Percentiles rank a stretch among this genome's conserved stretches.
phyloP scores from a whole-genome alignment of 2,113 vertebrate species.

The Potamarius usumacintae region DNA sequence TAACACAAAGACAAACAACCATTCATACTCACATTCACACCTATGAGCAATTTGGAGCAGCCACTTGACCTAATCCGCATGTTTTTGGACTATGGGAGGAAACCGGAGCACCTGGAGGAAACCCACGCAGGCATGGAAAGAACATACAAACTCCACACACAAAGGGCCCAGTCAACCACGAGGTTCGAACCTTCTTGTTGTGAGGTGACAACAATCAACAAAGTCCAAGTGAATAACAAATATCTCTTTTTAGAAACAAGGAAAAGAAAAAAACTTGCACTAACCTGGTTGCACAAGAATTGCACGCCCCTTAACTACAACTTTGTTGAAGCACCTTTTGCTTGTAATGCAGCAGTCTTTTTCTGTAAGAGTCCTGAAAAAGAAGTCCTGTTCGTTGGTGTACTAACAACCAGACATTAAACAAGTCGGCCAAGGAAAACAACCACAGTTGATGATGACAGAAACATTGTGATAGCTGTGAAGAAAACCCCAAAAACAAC shows the following conservation, averaged over 20 bases:
- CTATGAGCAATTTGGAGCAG: too few relatives aligned
- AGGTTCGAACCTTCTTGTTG: too few relatives aligned
- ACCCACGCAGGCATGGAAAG: too few relatives aligned
- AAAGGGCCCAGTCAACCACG: too few relatives aligned
- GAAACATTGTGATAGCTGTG: neutral
- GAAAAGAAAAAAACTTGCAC: neutral
- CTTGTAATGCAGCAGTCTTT: neutral
- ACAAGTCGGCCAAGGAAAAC: neutral
- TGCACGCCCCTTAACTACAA: neutral
- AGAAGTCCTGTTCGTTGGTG: neutral
- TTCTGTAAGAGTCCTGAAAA: neutral
- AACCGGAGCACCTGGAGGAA: too few relatives aligned
- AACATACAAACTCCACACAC: too few relatives aligned
- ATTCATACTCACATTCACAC: too few relatives aligned
- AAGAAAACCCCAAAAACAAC: neutral
- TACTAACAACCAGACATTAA: neutral
- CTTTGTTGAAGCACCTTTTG: neutral
- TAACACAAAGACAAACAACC: too few relatives aligned
- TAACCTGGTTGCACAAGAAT: neutral
- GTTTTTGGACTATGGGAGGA: too few relatives aligned
- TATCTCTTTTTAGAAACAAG: too few relatives aligned
- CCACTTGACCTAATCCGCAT: too few relatives aligned
- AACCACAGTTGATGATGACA: neutral
- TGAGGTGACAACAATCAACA: neutral
- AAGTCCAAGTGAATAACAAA: neutral